phyloP scores from a whole-genome alignment of 2,888 invertebrate species.

The Microchrysa polita region DNA sequence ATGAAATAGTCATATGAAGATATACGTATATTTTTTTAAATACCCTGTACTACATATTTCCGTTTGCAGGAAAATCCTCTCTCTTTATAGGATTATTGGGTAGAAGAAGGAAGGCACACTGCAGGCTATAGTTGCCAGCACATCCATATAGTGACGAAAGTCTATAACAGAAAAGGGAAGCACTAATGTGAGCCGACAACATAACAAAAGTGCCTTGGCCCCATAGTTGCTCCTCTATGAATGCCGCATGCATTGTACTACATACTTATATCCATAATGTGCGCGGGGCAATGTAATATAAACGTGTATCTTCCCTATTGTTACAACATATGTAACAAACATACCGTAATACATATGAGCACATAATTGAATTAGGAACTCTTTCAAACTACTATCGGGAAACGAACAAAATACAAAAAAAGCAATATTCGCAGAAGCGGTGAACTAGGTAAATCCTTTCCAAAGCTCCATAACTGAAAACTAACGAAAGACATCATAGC shows the following conservation, averaged over 20 bases:
- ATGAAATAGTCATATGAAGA: not conserved
- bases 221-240: not conserved
- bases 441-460: slow-evolving; percentile 43
- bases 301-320: slow-evolving; percentile 21
- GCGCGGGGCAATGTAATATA: slow-evolving; percentile 16
- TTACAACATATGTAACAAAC: slow-evolving; percentile 12
- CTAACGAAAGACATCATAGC: not conserved
- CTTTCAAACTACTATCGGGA: slow-evolving; percentile 26
- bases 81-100: slow-evolving; percentile 42
- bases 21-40: slow-evolving; percentile 3
- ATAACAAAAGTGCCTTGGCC: slow-evolving; percentile 29
- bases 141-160: too few relatives aligned
- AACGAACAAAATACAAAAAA: not conserved
- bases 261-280: slow-evolving; percentile 21
- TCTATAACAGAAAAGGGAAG: slow-evolving; percentile 21
- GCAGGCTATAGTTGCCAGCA: slow-evolving; percentile 5
- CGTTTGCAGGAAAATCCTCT: slow-evolving; percentile 39
- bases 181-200: not conserved
- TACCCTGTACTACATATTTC: slow-evolving; percentile 26
- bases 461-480: slow-evolving; percentile 1
- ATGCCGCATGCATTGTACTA: not conserved
- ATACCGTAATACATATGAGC: slow-evolving; percentile 20
- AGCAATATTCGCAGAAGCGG: not conserved
- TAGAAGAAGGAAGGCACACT: slow-evolving; percentile 29
- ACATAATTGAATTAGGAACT: slow-evolving; percentile 40